These are phyloP conservation scores for Trialeurodes vaporariorum DNA, from an alignment of 1,140 invertebrate species.

Conservation along the genomic window DNA sequence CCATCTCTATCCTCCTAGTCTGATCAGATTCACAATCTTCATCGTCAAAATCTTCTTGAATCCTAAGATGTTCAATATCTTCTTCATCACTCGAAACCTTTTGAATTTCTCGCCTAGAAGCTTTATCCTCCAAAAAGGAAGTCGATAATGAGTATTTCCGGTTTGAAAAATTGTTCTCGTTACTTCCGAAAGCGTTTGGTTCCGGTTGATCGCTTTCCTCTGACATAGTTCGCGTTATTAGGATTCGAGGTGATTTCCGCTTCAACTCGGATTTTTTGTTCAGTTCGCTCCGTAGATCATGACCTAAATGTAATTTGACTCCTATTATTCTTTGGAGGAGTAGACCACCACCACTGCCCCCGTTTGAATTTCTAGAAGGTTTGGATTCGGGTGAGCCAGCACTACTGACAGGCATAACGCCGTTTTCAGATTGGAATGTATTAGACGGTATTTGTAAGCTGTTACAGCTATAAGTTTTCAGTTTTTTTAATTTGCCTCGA, in stretches of 20 bases:
- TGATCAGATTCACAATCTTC: not conserved
- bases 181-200: not conserved
- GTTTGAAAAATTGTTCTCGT: not conserved
- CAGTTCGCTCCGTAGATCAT: slow-evolving; percentile 4
- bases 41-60: not conserved
- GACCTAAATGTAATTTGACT: slow-evolving; percentile 31
- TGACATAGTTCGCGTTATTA: slow-evolving; percentile 55
- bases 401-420: slow-evolving; percentile 19
- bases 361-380: slow-evolving; percentile 29
- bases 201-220: slow-evolving; percentile 46
- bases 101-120: not conserved
- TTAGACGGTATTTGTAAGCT: slow-evolving; percentile 23
- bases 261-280: slow-evolving; percentile 19
- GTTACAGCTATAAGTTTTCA: not conserved
- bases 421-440: slow-evolving; percentile 37
- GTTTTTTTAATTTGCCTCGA: not conserved
- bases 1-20: not conserved
- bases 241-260: slow-evolving; percentile 45
- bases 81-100: not conserved
- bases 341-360: slow-evolving; percentile 24
- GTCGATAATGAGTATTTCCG: not conserved
- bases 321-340: slow-evolving; percentile 2
- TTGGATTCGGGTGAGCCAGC: slow-evolving; percentile 23
- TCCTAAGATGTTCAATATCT: not conserved
- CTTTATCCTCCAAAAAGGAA: not conserved